Evolutionary conservation across 2,797 vertebrate genomes (phyloP).

Genomic region (Leptatherina wallacei): DNA sequence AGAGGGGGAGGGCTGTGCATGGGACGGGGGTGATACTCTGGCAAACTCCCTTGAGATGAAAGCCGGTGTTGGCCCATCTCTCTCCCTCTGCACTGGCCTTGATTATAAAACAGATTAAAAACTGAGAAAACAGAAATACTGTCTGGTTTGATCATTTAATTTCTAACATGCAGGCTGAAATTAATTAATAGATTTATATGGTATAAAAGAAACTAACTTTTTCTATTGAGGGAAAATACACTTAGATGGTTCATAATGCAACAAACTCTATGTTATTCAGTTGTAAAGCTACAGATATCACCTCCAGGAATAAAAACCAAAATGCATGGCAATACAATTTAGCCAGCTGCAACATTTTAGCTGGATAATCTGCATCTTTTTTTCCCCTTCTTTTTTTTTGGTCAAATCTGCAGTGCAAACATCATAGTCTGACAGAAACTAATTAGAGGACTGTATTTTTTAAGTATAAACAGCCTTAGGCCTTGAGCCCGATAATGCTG

Average conservation of each 20-base stretch:
- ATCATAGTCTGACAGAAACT: neutral
- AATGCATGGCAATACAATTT: neutral
- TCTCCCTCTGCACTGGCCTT: conserved; percentile 60
- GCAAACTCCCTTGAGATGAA: conserved; percentile 61
- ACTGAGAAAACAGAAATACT: conserved; percentile 27
- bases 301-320: neutral
- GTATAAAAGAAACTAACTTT: neutral
- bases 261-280: neutral
- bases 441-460: neutral
- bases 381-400: neutral
- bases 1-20: conserved; percentile 93
- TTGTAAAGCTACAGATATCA: conserved; percentile 1
- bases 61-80: conserved; percentile 63
- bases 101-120: conserved; percentile 39
- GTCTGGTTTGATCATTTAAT: conserved; percentile 11
- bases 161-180: neutral
- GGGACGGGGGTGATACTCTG: conserved; percentile 80
- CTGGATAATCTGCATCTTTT: neutral
- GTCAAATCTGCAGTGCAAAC: neutral
- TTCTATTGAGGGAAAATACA: neutral
- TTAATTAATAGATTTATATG: neutral
- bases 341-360: neutral
- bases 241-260: neutral
- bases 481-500: conserved; percentile 6
- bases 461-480: neutral